Base-by-base conservation (phyloP, 2,888 invertebrate species). In the Ophioninae sp. region DNA sequence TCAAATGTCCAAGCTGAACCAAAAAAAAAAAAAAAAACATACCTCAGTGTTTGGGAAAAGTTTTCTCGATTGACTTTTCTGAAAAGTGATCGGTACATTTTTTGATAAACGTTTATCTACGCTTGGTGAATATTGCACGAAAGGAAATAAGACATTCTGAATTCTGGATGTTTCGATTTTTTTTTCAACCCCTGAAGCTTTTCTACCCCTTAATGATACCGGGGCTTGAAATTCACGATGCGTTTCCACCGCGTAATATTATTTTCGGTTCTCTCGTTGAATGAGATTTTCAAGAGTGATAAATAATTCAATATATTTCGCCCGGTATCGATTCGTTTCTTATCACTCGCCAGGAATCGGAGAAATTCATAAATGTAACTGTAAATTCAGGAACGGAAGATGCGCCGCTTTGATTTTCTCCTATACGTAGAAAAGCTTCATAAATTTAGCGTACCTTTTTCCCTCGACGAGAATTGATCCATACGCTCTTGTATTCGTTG, bases 401-500 rank as follows among this genome's bases (percentile, higher is more conserved):
- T 68, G 50, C 44, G 44, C 39, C 23, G 6, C 8, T 21, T 64
- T 56, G 56, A 69, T 64, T 79, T 56, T 79, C n/a, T 56, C 56
- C 7, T 70, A 50, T 69, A 17, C 65, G 39, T 1, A n/a, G 39
- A 56, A 56, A 64, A 64, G 61, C 37, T 64, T 70, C 64, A 72
- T 72, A 62, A 78, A 70, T 79, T 70, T 79, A 39, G 64, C 64
- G 56, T 50, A 70, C 64, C 70, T 41, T 41, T 10, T 50, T 17
- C 56, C 62, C 39, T n/a, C 41, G 44, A 70, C 68, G 44, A 50
- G 69, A 80, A 73, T 73, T 74, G 44, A 72, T 78, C 68, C 69
- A 64, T 67, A 62, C 59, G 64, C 56, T 57, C 57, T 61, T 73
- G 30, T 74, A 8, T 20, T 21, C 41, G 23, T 20, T 41, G 39